Evolutionary conservation across 2,113 vertebrate genomes (phyloP), one percentile per base, ranked within the genome.

Genomic region (Elanoides forficatus): DNA sequence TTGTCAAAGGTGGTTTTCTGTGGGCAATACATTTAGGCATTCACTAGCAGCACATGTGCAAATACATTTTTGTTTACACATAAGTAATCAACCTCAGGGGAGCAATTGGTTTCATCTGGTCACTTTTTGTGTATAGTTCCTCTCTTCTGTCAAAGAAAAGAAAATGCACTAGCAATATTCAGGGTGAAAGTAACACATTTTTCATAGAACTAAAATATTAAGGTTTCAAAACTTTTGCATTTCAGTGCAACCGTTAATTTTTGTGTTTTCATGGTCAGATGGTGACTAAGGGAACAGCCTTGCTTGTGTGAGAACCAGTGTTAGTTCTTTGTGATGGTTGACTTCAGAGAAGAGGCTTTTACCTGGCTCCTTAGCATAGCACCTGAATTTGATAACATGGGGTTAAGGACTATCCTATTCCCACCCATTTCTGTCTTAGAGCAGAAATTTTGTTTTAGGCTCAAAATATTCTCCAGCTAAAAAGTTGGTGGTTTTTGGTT

Each of bases 401-500:
- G 11, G 3, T n/a, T 74, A 58, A 74, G 38, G 30, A 15, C 9
- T 71, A 5, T 38, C 36, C 4, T 36, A 5, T 52, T 70, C 34
- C 34, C 7, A 2, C 19, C 4, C 40, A 22, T 20, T 59, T 75
- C 63, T 81, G 25, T 52, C 23, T 53, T 72, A 42, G 11, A 71
- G 29, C 10, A 66, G 71, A 43, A 76, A 55, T 38, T 48, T 68
- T n/a, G 5, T 10, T 27, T 17, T 42, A 30, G 9, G 52, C 38
- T 65, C 34, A 65, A 86, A 59, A 43, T 43, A n/a, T 8, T 71
- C 23, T 87, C 10, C 32, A 50, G 27, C 43, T 15, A 13, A 34
- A 62, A 32, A 5, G 1, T 26, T 8, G 36, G 2, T 8, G 38
- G n/a, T n/a, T n/a, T n/a, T n/a, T n/a, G 6, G 4, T 13, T 13